A percentile compares a stretch with the other conserved stretches of the same genome.
These are phyloP conservation scores for Lysandra bellargus DNA, from an alignment of 2,888 invertebrate genomes.

Conservation along the genomic window DNA sequence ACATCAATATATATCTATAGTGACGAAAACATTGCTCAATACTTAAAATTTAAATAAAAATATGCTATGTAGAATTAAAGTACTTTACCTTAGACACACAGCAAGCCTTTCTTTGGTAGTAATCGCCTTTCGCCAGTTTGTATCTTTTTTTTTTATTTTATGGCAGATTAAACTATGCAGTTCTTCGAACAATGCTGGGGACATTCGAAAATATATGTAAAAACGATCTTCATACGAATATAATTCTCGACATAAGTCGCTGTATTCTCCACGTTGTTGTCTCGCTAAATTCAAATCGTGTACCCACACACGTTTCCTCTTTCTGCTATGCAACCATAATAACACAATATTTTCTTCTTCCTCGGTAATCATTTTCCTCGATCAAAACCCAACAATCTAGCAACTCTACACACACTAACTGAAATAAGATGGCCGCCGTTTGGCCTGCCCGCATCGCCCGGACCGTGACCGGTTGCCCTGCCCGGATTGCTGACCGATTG, in stretches of 20 bases:
- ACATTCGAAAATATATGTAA: conserved; percentile 1
- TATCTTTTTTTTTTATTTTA: not conserved
- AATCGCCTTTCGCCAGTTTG: conserved; percentile 1
- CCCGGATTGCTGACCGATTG: conserved; percentile 30
- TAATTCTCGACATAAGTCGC: not conserved
- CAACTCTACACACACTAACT: conserved; percentile 22
- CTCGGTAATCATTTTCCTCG: not conserved
- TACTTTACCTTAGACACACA: no score
- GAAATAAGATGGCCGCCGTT: conserved; percentile 32
- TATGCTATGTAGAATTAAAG: no score
- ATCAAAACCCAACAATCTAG: not conserved
- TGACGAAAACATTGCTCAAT: no score
- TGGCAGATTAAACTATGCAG: not conserved
- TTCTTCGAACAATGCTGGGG: not conserved
- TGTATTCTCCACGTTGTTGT: not conserved
- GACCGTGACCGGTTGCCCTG: conserved; percentile 28
- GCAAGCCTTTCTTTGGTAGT: no score
- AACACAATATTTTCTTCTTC: conserved; percentile 1
- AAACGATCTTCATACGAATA: not conserved
- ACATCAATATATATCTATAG: no score
- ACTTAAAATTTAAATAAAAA: no score
- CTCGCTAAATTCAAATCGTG: conserved; percentile 1
- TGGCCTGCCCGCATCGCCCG: conserved; percentile 33
- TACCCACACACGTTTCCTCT: not conserved
- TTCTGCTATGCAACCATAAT: not conserved